phyloP scores from a whole-genome alignment of 2,113 vertebrate species.

The Furnarius figulus region DNA sequence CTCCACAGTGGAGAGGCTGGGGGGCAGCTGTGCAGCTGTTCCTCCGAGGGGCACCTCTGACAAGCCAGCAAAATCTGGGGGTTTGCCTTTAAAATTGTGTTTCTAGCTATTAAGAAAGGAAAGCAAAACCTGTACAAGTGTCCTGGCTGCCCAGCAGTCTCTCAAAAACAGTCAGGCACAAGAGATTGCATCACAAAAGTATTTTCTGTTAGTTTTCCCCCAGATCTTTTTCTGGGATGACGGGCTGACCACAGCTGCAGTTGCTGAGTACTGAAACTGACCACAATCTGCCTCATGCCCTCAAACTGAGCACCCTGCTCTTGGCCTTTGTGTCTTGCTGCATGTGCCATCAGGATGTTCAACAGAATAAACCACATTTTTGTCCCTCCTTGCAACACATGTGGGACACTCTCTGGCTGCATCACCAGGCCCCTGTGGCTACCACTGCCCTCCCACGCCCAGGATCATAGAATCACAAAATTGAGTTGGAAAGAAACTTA shows the following conservation, averaged over 20 bases:
- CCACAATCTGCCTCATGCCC: no score
- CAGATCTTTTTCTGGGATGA: background rate
- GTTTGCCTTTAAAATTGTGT: background rate
- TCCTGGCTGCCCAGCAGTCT: background rate
- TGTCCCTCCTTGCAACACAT: background rate
- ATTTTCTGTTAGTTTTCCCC: background rate
- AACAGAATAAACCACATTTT: background rate
- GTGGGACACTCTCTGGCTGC: background rate
- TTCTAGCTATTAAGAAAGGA: background rate
- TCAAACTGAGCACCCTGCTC: rapidly evolving
- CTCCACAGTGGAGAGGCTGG: background rate
- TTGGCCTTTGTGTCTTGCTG: rapidly evolving
- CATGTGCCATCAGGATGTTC: rapidly evolving
- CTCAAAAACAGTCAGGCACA: background rate
- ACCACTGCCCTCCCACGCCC: rapidly evolving
- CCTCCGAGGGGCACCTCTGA: background rate
- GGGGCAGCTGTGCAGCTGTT: background rate
- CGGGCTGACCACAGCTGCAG: background rate
- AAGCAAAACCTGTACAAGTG: background rate
- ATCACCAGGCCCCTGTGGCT: no score
- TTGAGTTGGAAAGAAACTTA: background rate
- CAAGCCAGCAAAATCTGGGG: background rate
- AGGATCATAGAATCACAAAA: background rate
- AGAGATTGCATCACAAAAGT: background rate
- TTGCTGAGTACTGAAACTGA: rapidly evolving